Conservation (phyloP, 2,888 invertebrate genomes). For the Halictus ligatus region DNA sequence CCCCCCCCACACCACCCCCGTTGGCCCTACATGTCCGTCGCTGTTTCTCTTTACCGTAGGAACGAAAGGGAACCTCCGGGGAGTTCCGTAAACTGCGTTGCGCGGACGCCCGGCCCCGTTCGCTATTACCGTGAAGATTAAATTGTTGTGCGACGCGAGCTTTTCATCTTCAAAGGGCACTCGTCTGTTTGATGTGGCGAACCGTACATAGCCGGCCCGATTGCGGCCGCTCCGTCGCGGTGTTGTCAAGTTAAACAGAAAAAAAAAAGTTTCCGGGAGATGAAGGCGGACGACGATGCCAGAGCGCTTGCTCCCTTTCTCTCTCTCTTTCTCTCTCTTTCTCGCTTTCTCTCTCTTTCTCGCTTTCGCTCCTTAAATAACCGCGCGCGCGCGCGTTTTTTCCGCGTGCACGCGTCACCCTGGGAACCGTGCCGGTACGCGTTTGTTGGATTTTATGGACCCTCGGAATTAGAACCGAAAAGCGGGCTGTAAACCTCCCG, state of each 20-base stretch:
- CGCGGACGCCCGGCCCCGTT: slow-evolving; percentile 43
- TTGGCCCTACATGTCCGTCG: slow-evolving; percentile 1
- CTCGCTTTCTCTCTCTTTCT: background rate
- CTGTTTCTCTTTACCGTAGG: slow-evolving; percentile 40
- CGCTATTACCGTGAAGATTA: slow-evolving; percentile 76
- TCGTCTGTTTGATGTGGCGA: slow-evolving; percentile 77
- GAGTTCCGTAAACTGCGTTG: slow-evolving; percentile 69
- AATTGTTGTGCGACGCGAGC: slow-evolving; percentile 77
- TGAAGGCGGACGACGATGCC: slow-evolving; percentile 37
- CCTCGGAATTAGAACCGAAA: slow-evolving; percentile 46
- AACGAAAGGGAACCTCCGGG: slow-evolving; percentile 57
- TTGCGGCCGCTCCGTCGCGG: slow-evolving; percentile 46
- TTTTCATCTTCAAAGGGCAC: slow-evolving; percentile 78
- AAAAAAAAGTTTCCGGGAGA: slow-evolving; percentile 42
- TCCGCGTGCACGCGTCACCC: slow-evolving; percentile 25
- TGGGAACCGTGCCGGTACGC: background rate
- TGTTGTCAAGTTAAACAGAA: slow-evolving; percentile 60
- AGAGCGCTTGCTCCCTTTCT: background rate
- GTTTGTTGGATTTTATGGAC: slow-evolving; percentile 40
- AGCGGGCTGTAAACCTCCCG: background rate
- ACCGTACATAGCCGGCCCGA: slow-evolving; percentile 64
- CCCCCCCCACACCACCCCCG: background rate
- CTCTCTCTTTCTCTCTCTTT: background rate
- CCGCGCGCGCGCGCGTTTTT: slow-evolving; percentile 31
- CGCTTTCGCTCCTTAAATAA: slow-evolving; percentile 53